Evolutionary conservation across 2,888 invertebrate genomes (phyloP), one percentile per base, ranked within the genome.

Genomic region (Aproaerema taeniolella): DNA sequence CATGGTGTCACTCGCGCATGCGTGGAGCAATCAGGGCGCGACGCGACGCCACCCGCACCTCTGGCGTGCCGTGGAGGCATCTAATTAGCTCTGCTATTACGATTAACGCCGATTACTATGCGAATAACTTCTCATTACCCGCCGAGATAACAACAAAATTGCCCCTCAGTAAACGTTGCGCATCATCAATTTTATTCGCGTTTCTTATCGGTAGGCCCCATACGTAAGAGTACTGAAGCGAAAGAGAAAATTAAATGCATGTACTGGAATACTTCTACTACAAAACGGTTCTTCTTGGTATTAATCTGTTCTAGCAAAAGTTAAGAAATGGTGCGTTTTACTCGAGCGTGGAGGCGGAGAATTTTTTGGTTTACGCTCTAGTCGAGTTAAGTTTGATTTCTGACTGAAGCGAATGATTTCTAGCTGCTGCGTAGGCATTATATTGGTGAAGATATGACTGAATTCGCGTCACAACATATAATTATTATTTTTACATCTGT

Each of bases 21-120:
- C 55, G 56, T 55, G 62, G 38, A 48, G 49, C 54, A 73, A 76
- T 66, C 61, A 69, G 76, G 61, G 72, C 75, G 70, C 49, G 62
- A 71, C 72, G 48, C 39, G 47, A 49, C 55, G 52, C 49, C 46
- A 32, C 41, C 41, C 43, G 38, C 44, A 44, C 46, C 50, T 55
- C 46, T 42, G 46, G 34, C 45, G 39, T 43, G 43, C 33, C 45
- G 39, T 43, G 43, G 30, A 31, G 38, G 31, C 34, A 42, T 38
- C 29, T 45, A 59, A 64, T 61, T 51, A 53, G n/a, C 48, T 51
- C 46, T 51, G 53, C 47, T 50, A 55, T 48, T 54, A 51, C 54
- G 46, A 54, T 56, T 46, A 44, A 52, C 46, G 50, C 45, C 39
- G 35, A 40, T 41, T 39, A 42, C n/a, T 13, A 35, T 39, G 34